These are phyloP conservation scores for Microctenopoma steveboyesi DNA, from an alignment of 2,797 vertebrate genomes.

Conservation along the genomic window DNA sequence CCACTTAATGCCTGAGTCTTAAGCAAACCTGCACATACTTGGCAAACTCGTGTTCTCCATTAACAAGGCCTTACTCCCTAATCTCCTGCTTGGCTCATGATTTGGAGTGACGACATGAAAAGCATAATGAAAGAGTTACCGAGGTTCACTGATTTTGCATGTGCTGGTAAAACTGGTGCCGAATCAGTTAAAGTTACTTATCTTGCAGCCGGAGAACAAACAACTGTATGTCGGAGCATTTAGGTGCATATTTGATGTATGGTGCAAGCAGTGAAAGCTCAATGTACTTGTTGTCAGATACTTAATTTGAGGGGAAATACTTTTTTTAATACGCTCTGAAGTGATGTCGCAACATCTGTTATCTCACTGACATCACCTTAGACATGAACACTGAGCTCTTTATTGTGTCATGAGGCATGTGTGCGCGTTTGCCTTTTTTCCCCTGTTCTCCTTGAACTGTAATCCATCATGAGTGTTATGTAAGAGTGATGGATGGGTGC, in stretches of 20 bases:
- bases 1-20: constrained; percentile 39
- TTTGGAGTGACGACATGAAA: constrained; percentile 39
- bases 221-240: constrained; percentile 1
- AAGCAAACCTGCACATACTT: constrained; percentile 52
- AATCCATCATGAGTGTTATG: constrained; percentile 61
- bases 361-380: constrained; percentile 38
- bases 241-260: not conserved
- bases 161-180: constrained; percentile 31
- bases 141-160: constrained; percentile 29
- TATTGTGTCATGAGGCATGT: constrained; percentile 39
- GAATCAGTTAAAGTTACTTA: constrained; percentile 16
- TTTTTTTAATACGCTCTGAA: constrained; percentile 5
- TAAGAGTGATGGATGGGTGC: constrained; percentile 51
- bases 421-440: constrained; percentile 59
- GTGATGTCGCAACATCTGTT: constrained; percentile 60
- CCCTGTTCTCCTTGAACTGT: constrained; percentile 45
- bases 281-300: not conserved
- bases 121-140: constrained; percentile 26
- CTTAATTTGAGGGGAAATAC: not conserved
- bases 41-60: constrained; percentile 31
- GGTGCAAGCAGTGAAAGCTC: not conserved
- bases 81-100: constrained; percentile 46
- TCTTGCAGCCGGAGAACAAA: not conserved
- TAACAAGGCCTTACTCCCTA: constrained; percentile 35
- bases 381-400: constrained; percentile 39